Conservation (phyloP, 1,140 invertebrate genomes). For the Bombyx mandarina region DNA sequence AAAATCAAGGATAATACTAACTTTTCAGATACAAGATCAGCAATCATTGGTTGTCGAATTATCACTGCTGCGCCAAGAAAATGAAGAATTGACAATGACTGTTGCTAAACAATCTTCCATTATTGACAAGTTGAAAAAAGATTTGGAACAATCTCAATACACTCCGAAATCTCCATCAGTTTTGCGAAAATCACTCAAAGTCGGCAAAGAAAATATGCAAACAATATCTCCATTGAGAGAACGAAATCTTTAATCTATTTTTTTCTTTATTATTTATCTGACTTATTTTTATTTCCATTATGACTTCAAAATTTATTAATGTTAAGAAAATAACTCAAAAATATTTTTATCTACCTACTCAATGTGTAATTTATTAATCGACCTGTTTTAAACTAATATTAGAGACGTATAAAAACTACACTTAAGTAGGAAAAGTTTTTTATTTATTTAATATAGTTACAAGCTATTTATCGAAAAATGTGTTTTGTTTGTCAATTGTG, state of each 20-base stretch:
- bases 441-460: background rate
- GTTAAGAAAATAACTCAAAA: constrained; percentile 3
- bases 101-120: constrained; percentile 55
- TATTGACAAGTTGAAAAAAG: constrained; percentile 59
- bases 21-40: constrained; percentile 58
- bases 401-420: background rate
- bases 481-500: too few relatives aligned
- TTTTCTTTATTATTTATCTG: background rate
- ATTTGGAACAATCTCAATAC: constrained; percentile 35
- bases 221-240: constrained; percentile 53
- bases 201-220: constrained; percentile 59
- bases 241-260: constrained; percentile 46
- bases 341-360: background rate
- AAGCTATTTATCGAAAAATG: too few relatives aligned
- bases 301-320: constrained; percentile 56
- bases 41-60: constrained; percentile 59
- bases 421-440: background rate
- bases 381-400: background rate
- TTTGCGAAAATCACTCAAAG: constrained; percentile 46
- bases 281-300: too few relatives aligned
- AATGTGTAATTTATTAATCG: background rate
- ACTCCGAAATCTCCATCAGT: constrained; percentile 54
- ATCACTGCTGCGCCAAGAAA: constrained; percentile 59
- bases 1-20: background rate
- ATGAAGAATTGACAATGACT: constrained; percentile 53